Evolutionary conservation across 1,140 invertebrate genomes (phyloP).

Genomic region (Lordiphosa collinella): DNA sequence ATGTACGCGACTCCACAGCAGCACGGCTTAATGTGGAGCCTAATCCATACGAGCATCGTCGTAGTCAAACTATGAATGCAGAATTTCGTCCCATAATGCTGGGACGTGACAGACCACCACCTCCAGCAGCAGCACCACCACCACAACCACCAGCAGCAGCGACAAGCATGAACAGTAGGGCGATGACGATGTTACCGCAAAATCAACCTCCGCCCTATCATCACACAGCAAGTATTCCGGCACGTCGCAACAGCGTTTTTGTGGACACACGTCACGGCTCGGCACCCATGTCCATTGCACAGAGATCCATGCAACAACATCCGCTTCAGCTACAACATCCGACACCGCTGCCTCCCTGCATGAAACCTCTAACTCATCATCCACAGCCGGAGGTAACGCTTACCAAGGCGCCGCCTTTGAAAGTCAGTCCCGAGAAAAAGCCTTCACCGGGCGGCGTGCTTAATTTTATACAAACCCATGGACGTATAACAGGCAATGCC

Average conservation of each 20-base stretch:
- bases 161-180: neutral
- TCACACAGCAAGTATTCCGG: neutral
- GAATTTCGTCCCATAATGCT: slow-evolving; percentile 52
- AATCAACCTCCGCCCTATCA: no score
- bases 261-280: slow-evolving; percentile 48
- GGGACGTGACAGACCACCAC: slow-evolving; percentile 29
- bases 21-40: slow-evolving; percentile 4
- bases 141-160: slow-evolving; percentile 10
- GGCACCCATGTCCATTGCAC: slow-evolving; percentile 60
- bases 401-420: slow-evolving; percentile 7
- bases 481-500: slow-evolving; percentile 50
- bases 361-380: slow-evolving; percentile 18
- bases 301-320: slow-evolving; percentile 52
- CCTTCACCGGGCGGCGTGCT: slow-evolving; percentile 57
- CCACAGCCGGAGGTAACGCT: slow-evolving; percentile 15
- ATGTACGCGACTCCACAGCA: slow-evolving; percentile 34
- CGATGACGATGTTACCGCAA: no score
- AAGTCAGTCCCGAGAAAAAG: slow-evolving; percentile 29
- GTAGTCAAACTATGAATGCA: slow-evolving; percentile 1
- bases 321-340: no score
- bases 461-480: slow-evolving; percentile 64
- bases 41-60: neutral
- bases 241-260: slow-evolving; percentile 54
- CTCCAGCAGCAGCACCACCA: slow-evolving; percentile 14
- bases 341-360: slow-evolving; percentile 22